Percentiles rank a stretch among this genome's conserved stretches.
phyloP scores from a whole-genome alignment of 2,888 invertebrate genomes.

The Nemapogon koenigi region DNA sequence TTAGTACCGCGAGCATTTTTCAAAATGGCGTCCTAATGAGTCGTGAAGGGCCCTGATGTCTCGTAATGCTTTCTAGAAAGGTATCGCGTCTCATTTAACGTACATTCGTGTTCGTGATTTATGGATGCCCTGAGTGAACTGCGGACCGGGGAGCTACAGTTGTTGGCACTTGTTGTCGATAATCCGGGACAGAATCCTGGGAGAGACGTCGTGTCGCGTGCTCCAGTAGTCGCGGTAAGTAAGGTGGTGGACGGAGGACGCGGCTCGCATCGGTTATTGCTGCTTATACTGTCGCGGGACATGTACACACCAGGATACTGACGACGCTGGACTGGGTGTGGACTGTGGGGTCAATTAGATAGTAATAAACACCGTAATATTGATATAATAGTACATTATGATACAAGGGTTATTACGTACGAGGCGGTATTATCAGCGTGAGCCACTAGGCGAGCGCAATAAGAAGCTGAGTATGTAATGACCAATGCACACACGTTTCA shows the following conservation, averaged over 20 bases:
- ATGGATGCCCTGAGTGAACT: not conserved
- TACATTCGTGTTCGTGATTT: not conserved
- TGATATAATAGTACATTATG: no score
- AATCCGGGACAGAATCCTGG: constrained; percentile 2
- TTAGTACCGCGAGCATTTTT: constrained; percentile 52
- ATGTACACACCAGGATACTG: constrained; percentile 2
- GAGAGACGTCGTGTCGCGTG: constrained; percentile 5
- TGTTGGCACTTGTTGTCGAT: no score
- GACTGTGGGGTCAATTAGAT: no score
- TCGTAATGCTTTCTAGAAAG: not conserved
- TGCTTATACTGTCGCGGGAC: not conserved
- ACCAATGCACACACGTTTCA: no score
- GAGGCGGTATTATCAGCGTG: no score
- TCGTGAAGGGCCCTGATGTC: constrained; percentile 34
- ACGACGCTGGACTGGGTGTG: no score
- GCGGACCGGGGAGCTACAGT: not conserved
- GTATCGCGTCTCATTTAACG: not conserved
- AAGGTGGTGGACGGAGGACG: no score
- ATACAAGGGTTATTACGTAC: no score
- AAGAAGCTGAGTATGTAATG: no score
- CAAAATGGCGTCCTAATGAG: constrained; percentile 49
- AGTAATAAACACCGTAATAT: no score
- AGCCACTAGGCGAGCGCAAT: no score
- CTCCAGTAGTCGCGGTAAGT: no score
- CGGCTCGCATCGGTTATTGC: constrained; percentile 6